Conservation (phyloP, 2,113 vertebrate species). For the Anhinga rufa region DNA sequence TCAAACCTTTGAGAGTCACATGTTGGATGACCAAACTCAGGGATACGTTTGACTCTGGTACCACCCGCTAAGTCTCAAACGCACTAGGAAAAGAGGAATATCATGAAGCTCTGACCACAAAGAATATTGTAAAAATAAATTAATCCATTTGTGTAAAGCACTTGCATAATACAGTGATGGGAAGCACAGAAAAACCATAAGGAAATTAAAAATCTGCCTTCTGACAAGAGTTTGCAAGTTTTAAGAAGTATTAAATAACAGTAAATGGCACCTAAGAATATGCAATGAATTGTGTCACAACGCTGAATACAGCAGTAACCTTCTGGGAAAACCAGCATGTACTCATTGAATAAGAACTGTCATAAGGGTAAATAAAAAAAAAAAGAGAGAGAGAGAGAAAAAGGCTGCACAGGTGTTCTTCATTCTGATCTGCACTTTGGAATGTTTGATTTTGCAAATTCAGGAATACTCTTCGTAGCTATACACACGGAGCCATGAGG, state of each 20-base stretch:
- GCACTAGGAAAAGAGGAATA: neutral
- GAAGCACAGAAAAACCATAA: neutral
- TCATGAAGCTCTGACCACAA: neutral
- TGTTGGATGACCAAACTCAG: neutral
- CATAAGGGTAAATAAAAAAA: fast-evolving
- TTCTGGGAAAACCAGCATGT: neutral
- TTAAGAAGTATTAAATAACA: neutral
- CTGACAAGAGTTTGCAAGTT: neutral
- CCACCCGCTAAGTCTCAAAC: neutral
- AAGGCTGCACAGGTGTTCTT: neutral
- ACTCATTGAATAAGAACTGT: neutral
- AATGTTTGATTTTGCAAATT: neutral
- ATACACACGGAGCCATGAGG: neutral
- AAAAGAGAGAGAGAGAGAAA: too few relatives aligned
- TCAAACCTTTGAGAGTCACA: neutral
- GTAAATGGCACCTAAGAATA: neutral
- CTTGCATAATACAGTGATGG: neutral
- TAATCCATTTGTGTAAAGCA: neutral
- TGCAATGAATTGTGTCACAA: neutral
- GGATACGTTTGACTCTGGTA: neutral
- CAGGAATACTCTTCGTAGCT: neutral
- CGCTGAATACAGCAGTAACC: neutral
- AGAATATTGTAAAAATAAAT: neutral
- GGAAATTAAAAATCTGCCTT: neutral
- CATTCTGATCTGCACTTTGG: neutral